Conservation (phyloP, 92 coral and sea anemone genomes). For the Epizoanthus ramosus region DNA sequence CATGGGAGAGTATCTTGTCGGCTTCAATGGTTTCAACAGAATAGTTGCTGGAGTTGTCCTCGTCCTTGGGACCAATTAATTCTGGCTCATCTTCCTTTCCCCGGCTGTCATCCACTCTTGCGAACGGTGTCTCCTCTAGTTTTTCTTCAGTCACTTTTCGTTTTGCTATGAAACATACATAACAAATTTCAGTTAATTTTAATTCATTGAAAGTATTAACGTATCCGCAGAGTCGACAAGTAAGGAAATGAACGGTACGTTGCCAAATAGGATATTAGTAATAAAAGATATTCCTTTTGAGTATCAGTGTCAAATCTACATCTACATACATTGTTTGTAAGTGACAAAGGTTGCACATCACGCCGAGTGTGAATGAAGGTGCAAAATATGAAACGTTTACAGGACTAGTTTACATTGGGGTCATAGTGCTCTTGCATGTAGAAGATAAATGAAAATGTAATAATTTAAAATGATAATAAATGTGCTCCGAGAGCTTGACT, state of each 20-base stretch:
- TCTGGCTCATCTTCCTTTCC: background rate
- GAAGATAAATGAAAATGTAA: no score
- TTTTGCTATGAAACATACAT: background rate
- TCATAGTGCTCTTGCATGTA: no score
- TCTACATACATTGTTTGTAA: background rate
- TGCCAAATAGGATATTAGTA: background rate
- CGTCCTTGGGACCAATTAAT: background rate
- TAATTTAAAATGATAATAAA: no score
- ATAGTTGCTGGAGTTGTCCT: conserved; percentile 21
- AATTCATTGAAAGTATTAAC: background rate
- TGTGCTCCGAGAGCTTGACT: no score
- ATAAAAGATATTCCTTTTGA: background rate
- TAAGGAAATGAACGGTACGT: no score
- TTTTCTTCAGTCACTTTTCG: background rate
- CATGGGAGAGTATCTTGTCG: conserved; percentile 8
- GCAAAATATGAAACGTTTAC: no score
- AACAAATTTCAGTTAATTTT: background rate
- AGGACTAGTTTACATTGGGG: no score
- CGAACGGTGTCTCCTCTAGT: conserved; percentile 4
- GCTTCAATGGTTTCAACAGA: conserved; percentile 29
- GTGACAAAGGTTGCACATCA: background rate
- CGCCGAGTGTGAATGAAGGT: no score
- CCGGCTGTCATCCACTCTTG: conserved; percentile 1
- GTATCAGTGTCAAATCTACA: background rate
- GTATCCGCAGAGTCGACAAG: background rate